A percentile compares a stretch with the other conserved stretches of the same genome.
These are phyloP conservation scores for Carpatolechia fugitivella DNA, from an alignment of 2,888 invertebrate genomes.

Conservation along the genomic window DNA sequence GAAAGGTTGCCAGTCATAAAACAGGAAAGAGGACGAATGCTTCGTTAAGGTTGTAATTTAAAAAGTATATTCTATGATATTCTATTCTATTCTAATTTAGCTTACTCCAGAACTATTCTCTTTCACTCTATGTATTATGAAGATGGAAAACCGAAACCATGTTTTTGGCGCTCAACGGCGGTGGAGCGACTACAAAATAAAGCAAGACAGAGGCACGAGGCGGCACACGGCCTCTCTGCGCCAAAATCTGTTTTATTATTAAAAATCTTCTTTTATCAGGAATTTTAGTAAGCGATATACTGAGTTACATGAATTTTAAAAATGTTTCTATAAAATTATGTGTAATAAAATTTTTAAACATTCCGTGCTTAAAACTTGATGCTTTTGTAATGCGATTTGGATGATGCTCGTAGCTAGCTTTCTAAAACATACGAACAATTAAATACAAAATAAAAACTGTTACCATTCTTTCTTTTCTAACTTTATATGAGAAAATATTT, in stretches of 20 bases:
- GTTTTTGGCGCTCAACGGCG: neutral
- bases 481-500: too few species aligned
- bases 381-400: too few species aligned
- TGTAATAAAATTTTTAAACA: neutral
- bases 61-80: too few species aligned
- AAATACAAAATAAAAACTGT: too few species aligned
- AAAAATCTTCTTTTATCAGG: neutral
- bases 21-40: too few species aligned
- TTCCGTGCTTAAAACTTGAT: too few species aligned
- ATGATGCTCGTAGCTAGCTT: too few species aligned
- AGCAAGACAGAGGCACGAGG: constrained; percentile 1
- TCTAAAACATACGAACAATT: too few species aligned
- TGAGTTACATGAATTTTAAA: neutral
- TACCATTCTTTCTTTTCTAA: too few species aligned
- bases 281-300: neutral
- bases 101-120: neutral
- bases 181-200: constrained; percentile 1
- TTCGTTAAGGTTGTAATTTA: too few species aligned
- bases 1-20: too few species aligned
- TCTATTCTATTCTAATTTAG: too few species aligned
- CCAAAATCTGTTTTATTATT: neutral
- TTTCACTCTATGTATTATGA: neutral
- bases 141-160: constrained; percentile 3
- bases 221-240: neutral
- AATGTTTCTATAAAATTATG: neutral